phyloP scores from a whole-genome alignment of 2,113 vertebrate genomes.

The Halichoerus grypus region DNA sequence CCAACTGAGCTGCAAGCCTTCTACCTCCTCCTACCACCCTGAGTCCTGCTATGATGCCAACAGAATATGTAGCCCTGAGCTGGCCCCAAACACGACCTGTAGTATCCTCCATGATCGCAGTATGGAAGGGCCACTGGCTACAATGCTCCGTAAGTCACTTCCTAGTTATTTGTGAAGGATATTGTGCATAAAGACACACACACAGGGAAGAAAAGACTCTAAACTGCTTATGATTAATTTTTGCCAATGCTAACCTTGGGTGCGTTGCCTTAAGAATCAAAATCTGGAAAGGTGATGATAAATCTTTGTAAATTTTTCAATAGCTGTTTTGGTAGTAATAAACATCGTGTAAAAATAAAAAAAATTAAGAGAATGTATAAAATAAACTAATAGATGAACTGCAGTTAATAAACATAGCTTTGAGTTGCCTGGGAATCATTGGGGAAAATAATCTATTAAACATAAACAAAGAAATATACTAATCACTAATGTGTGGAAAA shows the following conservation, averaged over 20 bases:
- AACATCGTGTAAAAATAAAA: neutral
- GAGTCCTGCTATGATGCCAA: neutral
- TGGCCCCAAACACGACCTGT: neutral
- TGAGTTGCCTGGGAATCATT: neutral
- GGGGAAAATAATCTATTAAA: neutral
- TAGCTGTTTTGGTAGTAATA: neutral
- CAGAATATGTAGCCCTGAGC: neutral
- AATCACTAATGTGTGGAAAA: neutral
- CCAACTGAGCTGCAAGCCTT: neutral
- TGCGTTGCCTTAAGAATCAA: neutral
- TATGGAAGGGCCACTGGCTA: neutral
- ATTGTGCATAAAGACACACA: neutral
- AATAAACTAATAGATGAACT: neutral
- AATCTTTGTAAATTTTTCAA: neutral
- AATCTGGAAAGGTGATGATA: neutral
- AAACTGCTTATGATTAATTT: neutral
- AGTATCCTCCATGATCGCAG: neutral
- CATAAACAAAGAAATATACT: conserved; percentile 15
- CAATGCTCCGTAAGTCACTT: neutral
- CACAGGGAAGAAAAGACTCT: neutral
- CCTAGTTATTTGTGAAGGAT: neutral
- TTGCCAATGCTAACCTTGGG: neutral
- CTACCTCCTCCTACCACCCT: rapidly evolving
- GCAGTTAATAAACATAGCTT: neutral
- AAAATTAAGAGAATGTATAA: neutral